These are phyloP conservation scores for Austrofundulus limnaeus DNA, from an alignment of 2,113 vertebrate genomes.

Conservation along the genomic window DNA sequence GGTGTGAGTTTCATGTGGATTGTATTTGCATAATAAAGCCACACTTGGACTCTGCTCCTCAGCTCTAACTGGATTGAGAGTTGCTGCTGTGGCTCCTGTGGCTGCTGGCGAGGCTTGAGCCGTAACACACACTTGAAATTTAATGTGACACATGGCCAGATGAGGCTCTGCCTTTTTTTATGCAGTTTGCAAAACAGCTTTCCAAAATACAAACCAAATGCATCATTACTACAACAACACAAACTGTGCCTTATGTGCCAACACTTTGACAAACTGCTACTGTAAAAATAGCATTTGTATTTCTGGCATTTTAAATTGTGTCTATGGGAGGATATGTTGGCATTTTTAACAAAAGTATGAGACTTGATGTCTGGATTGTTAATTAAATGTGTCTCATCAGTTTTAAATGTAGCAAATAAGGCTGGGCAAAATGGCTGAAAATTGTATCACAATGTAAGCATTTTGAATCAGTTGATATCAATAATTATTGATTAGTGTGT, in stretches of 20 bases:
- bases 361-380: neutral
- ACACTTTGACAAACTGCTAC: conserved; percentile 28
- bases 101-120: conserved; percentile 16
- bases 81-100: conserved; percentile 4
- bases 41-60: neutral
- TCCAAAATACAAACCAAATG: conserved; percentile 42
- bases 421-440: no score
- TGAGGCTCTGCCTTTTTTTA: conserved; percentile 16
- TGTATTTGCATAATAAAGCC: conserved; percentile 14
- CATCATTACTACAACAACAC: conserved; percentile 36
- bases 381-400: no score
- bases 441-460: no score
- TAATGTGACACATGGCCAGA: conserved; percentile 40
- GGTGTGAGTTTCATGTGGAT: neutral
- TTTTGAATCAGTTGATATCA: no score
- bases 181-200: conserved; percentile 24
- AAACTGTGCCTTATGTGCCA: conserved; percentile 48
- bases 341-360: neutral
- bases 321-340: conserved; percentile 1
- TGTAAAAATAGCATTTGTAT: conserved; percentile 7
- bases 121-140: conserved; percentile 27
- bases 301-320: neutral
- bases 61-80: conserved; percentile 3
- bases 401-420: no score
- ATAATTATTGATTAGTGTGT: no score